Base-by-base conservation (phyloP, 2,113 vertebrate genomes). In the Clinocottus analis region DNA sequence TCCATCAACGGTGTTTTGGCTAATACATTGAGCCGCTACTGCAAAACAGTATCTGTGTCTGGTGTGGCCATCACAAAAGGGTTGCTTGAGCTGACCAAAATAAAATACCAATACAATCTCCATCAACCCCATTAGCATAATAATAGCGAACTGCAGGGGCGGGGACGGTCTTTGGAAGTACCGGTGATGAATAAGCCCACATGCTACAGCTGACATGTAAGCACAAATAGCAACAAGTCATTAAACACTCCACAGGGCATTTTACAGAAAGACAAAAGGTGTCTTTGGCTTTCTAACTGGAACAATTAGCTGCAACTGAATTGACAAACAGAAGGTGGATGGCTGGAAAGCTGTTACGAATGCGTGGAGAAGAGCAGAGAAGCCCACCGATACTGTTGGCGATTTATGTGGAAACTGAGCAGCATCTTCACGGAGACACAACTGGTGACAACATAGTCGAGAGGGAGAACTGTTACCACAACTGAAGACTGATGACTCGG, bases 281-380 rank as follows among this genome's bases (percentile, higher is more conserved):
- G 83, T 41, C 84, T 69, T 73, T 82, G 63, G 84, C 75, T 75
- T 84, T 58, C 39, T 49, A 64, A 61, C 55, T 35, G 51, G 41
- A 84, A 81, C 59, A 13, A 79, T 63, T 62, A 51, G 73, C 45
- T 53, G 64, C 79, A 77, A 8, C 5, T 1, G 65, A 71, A 31
- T 47, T 19, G 25, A 72, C 53, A 23, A 45, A 68, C 6, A 66
- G 51, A 33, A 9, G 64, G 79, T 35, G 27, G 31, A 41, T 45
- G 72, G 10, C 59, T 68, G 16, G 16, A 9, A 41, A 47, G 19
- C 27, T 49, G 37, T 39, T n/a, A 16, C 23, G 68, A 72, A 75
- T 71, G 39, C 19, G n/a, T 53, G 45, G 33, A 19, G 2, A 23
- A 12, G 19, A 56, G 12, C 2, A 7, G 25, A 31, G 17, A 8